Evolutionary conservation across 1,140 invertebrate genomes (phyloP).

Genomic region (Drosophila elegans): DNA sequence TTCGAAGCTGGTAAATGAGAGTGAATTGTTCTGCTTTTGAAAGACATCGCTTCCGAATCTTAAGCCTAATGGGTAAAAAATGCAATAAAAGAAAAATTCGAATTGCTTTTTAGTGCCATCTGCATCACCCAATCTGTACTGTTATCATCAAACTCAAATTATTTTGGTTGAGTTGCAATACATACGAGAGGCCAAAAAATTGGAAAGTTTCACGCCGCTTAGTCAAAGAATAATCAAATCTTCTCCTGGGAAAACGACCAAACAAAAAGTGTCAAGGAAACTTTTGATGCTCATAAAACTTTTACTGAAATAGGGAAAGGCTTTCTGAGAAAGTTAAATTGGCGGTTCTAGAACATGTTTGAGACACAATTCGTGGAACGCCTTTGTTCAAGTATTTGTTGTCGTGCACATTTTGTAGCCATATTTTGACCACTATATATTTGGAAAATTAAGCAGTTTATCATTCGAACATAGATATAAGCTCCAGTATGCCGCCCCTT

Average conservation of each 20-base stretch:
- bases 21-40: neutral
- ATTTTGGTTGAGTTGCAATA: neutral
- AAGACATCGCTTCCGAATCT: neutral
- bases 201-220: slow-evolving; percentile 18
- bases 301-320: slow-evolving; percentile 11
- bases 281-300: slow-evolving; percentile 49
- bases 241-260: slow-evolving; percentile 51
- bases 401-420: neutral
- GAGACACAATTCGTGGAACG: slow-evolving; percentile 4
- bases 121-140: slow-evolving; percentile 4
- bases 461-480: slow-evolving; percentile 29
- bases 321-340: slow-evolving; percentile 1
- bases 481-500: slow-evolving; percentile 8
- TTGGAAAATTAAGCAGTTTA: slow-evolving; percentile 25
- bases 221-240: slow-evolving; percentile 53
- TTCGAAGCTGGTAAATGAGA: neutral
- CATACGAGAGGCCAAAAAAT: neutral
- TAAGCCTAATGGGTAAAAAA: slow-evolving; percentile 10
- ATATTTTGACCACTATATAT: slow-evolving; percentile 19
- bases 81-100: slow-evolving; percentile 39
- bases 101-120: slow-evolving; percentile 72
- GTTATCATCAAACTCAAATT: slow-evolving; percentile 34
- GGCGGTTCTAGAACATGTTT: neutral
- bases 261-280: slow-evolving; percentile 50
- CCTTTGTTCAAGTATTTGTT: neutral